These are phyloP conservation scores for Eutolmus rufibarbis DNA, from an alignment of 2,888 invertebrate species.

Conservation along the genomic window DNA sequence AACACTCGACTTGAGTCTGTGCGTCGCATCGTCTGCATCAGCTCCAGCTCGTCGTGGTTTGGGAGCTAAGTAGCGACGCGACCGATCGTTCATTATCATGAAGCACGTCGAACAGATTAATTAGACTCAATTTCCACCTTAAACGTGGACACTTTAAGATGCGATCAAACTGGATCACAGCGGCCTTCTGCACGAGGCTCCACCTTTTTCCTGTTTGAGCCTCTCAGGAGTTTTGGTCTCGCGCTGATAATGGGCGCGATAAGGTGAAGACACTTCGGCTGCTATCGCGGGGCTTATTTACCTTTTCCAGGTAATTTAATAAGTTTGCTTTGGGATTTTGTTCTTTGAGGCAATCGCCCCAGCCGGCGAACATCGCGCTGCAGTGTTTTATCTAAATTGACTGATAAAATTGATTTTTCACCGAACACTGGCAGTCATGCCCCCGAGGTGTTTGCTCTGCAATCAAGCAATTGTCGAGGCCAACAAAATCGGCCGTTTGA, in stretches of 20 bases:
- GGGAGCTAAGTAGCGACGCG: not conserved
- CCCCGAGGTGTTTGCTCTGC: not conserved
- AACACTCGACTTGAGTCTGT: not conserved
- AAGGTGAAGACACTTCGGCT: not conserved
- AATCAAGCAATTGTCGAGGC: slow-evolving; percentile 5
- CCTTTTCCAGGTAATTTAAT: slow-evolving; percentile 29
- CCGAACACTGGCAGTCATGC: slow-evolving; percentile 25
- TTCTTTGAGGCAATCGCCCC: not conserved
- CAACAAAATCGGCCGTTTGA: not conserved
- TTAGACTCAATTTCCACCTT: slow-evolving; percentile 8
- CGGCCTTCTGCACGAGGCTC: not conserved
- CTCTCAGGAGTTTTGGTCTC: not conserved
- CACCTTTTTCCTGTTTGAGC: slow-evolving; percentile 17
- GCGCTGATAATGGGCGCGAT: slow-evolving; percentile 4
- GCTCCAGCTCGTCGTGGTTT: not conserved
- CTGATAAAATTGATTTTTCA: slow-evolving; percentile 34
- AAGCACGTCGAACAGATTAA: slow-evolving; percentile 29
- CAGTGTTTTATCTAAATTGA: slow-evolving; percentile 23
- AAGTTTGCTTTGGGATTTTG: slow-evolving; percentile 22
- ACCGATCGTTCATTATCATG: not conserved
- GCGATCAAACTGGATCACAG: slow-evolving; percentile 13
- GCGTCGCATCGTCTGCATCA: not conserved
- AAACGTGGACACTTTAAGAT: slow-evolving; percentile 25
- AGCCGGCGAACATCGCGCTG: not conserved
- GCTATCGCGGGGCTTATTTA: slow-evolving; percentile 5